Conservation (phyloP, 1,140 invertebrate genomes). For the Sitodiplosis mosellana region DNA sequence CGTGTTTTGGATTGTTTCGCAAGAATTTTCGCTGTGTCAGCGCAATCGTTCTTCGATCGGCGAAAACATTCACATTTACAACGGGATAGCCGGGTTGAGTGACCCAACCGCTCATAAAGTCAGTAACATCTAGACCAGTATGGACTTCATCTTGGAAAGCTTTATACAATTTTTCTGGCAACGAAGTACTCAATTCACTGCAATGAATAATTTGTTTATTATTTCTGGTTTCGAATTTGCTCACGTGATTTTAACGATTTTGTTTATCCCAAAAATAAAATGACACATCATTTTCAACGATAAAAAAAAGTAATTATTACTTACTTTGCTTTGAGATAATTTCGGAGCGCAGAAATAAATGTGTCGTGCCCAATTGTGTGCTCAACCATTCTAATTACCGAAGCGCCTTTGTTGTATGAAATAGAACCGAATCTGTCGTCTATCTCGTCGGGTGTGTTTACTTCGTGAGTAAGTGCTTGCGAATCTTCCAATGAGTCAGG, state of each 20-base stretch:
- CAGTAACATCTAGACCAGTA: slow-evolving; percentile 13
- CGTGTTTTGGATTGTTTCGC: slow-evolving; percentile 19
- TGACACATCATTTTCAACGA: slow-evolving; percentile 2
- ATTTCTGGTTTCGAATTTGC: slow-evolving; percentile 8
- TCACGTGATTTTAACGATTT: slow-evolving; percentile 10
- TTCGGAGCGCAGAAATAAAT: slow-evolving; percentile 38
- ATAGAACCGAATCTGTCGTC: slow-evolving; percentile 35
- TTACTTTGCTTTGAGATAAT: slow-evolving; percentile 35
- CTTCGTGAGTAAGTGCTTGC: slow-evolving; percentile 33
- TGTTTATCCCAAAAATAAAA: slow-evolving; percentile 7
- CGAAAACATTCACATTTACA: slow-evolving; percentile 31
- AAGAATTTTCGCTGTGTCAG: slow-evolving; percentile 30
- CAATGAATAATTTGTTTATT: slow-evolving; percentile 11
- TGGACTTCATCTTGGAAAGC: slow-evolving; percentile 32
- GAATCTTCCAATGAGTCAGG: slow-evolving; percentile 38
- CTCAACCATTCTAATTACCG: slow-evolving; percentile 54
- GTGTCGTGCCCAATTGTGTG: slow-evolving; percentile 39
- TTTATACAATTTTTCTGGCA: slow-evolving; percentile 46
- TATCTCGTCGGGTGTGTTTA: slow-evolving; percentile 28
- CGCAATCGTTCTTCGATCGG: not conserved
- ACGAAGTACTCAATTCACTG: slow-evolving; percentile 28
- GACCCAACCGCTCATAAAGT: slow-evolving; percentile 69
- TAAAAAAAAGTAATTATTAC: slow-evolving; percentile 6
- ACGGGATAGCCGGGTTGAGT: slow-evolving; percentile 79
- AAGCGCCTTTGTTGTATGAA: slow-evolving; percentile 45